Percentiles rank a stretch among this genome's conserved stretches.
Evolutionary conservation across 2,113 vertebrate species (phyloP).

Genomic region (Ellobius talpinus): DNA sequence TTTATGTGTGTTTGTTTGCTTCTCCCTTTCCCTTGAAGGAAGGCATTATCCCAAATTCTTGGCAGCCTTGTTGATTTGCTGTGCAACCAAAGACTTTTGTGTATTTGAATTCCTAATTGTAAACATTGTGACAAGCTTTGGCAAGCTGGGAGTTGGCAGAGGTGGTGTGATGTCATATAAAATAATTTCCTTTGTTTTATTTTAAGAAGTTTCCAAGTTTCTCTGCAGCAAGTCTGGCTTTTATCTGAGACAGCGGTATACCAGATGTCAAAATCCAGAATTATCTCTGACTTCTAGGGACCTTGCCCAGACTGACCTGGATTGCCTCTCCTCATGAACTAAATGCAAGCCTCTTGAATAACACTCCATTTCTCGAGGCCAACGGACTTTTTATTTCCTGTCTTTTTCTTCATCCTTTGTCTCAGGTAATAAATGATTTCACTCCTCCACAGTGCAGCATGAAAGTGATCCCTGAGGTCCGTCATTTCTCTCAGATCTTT

Average conservation of each 20-base stretch:
- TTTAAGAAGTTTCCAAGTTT: conserved; percentile 72
- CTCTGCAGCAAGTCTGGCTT: conserved; percentile 59
- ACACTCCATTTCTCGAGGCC: background rate
- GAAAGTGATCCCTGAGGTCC: background rate
- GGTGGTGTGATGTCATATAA: conserved; percentile 66
- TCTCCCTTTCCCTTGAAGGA: conserved; percentile 63
- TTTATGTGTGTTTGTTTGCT: conserved; percentile 1
- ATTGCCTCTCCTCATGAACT: conserved; percentile 22
- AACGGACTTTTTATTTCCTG: background rate
- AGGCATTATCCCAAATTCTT: conserved; percentile 63
- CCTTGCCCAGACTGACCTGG: conserved; percentile 57
- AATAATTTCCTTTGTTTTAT: conserved; percentile 79
- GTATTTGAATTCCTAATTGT: conserved; percentile 63
- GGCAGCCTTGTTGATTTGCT: conserved; percentile 45
- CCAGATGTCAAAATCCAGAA: conserved; percentile 64
- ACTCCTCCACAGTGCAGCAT: background rate
- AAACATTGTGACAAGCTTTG: conserved; percentile 71
- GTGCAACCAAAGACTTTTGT: conserved; percentile 65
- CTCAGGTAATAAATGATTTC: background rate
- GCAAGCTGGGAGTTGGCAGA: conserved; percentile 67
- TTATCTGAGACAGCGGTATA: conserved; percentile 56
- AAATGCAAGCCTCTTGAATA: conserved; percentile 56
- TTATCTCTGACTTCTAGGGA: conserved; percentile 65
- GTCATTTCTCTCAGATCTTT: conserved; percentile 23
- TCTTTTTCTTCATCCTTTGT: conserved; percentile 44